Base-by-base conservation (phyloP, 35 echinoderm and acorn worm species). In the Nesometra sesokonis region DNA sequence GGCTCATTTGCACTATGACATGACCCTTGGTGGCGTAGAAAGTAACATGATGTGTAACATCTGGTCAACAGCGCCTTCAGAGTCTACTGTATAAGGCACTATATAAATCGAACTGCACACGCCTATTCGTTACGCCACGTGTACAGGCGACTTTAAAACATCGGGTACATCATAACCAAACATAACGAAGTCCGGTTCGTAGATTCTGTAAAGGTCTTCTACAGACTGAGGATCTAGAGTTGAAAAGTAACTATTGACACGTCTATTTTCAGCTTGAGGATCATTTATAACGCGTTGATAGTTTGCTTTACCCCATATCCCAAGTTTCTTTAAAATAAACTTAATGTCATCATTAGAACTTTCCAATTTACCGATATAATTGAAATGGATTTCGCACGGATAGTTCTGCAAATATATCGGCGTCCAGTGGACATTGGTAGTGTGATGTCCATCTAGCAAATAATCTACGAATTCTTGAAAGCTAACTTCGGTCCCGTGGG, bases 141-240 rank as follows among this genome's bases (percentile, higher is more conserved):
- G n/a, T n/a, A n/a, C n/a, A n/a, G n/a, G n/a, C 15, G 38, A 7
- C 15, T 43, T 43, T 43, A 38, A 15, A 2, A 38, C 23, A 19
- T 38, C 36, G 0, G 95, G 92, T 84, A 97, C 91, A 29, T 87
- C 89, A 93, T 97, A 97, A 33, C 92, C 92, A 88, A 93, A 97
- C 13, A 97, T 34, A 57, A 52, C 39, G 77, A 97, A 97, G 87
- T 97, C 94, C 30, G 86, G 84, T 85, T 85, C 84, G 82, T 97
- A 97, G 43, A 97, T 82, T 39, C 86, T 76, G 82, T 91, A 97
- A 17, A 97, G 86, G 32, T 89, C 67, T 40, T 84, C 82, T 76
- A 97, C 39, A 7, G 91, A 33, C 27, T 93, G 77, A 29, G 52
- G 37, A 15, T 78, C 84, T 9, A 97, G 38, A 47, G 87, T 83